Evolutionary conservation across 2,113 vertebrate genomes (phyloP), one percentile per base, ranked within the genome.

Genomic region (Microcebus ravelobensis): DNA sequence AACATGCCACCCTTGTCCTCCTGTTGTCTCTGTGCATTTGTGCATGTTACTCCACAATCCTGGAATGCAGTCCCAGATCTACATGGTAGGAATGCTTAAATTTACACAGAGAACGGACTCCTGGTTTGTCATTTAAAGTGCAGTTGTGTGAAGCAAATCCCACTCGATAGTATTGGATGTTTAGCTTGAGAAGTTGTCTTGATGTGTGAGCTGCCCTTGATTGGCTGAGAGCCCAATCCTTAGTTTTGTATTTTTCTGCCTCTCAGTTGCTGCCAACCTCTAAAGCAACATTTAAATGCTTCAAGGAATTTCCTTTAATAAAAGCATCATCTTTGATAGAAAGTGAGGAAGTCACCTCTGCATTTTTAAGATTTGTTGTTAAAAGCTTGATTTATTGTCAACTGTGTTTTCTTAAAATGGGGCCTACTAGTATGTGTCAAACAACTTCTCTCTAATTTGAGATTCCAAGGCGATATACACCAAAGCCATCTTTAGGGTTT

Each of bases 311-410:
- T 77, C 70, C 67, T 97, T 95, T 85, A 97, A 89, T 96, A 83
- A 97, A 96, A 97, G 63, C 79, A 94, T 90, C 76, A 59, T 97
- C 93, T 97, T 79, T 97, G 81, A 91, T 92, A 91, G 93, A 97
- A 96, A 97, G 82, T 81, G 84, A 95, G 89, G 96, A 96, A 94
- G 52, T 71, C 81, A 52, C 73, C 77, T 50, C 29, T 89, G 29
- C 77, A 86, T 96, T 96, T 95, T 50, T 3, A 39, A 94, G 63
- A 61, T 90, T 87, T 95, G 61, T 96, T 85, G 76, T 96, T 84
- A 87, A 93, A 94, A 89, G 65, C 81, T 94, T 92, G 96, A 94
- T 85, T 81, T 39, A 61, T 74, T 83, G 96, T 95, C 96, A 97
- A 89, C 36, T 29, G 27, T 50, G 61, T 92, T 96, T 97, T 95